Base-by-base conservation (phyloP, 92 coral and sea anemone genomes). In the Porites rus region DNA sequence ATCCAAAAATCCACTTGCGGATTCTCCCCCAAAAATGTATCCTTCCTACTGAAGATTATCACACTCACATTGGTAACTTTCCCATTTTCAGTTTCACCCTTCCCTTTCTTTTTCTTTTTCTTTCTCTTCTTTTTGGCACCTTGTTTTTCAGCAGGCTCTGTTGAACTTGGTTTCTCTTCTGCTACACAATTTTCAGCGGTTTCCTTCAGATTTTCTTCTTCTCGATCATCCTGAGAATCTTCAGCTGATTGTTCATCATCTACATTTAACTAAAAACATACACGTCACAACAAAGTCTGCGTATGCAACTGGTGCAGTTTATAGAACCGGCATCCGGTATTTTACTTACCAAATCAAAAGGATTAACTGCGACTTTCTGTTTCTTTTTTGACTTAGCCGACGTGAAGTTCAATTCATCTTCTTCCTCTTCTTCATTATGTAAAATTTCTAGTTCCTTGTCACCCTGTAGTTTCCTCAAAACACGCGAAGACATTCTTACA, bases 261-360 rank as follows among this genome's bases (percentile, higher is more conserved):
- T 60, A 88, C 93, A 84, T 90, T 81, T 77, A 94, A 73, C 98
- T 94, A 64, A 73, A 61, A 5, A 22, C 73, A 2, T 6, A 1
- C 16, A 14, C 46, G 17, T 22, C 46, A 38, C 46, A 38, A 38
- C 46, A 38, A 0, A 38, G 46, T 38, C 7, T 38, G 46, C 31
- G 31, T 3, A 28, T 28, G 31, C 46, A 38, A 38, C 46, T 38
- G 46, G 46, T 38, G 46, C 46, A 38, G 46, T 38, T 38, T 38
- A 38, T 38, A 17, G 6, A 72, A 7, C 59, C 51, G 61, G 61
- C 20, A 43, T 16, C 51, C 79, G 17, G 65, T 11, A 8, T 19
- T 20, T 3, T 53, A 72, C 93, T 71, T 83, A 94, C 98, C 96
- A 95, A 79, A 89, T 95, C 96, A 75, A 95, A 95, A 18, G 94